A percentile compares a stretch with the other conserved stretches of the same genome.
These are phyloP conservation scores for Xyliphius kryptos DNA, from an alignment of 2,113 vertebrate genomes.

Conservation along the genomic window DNA sequence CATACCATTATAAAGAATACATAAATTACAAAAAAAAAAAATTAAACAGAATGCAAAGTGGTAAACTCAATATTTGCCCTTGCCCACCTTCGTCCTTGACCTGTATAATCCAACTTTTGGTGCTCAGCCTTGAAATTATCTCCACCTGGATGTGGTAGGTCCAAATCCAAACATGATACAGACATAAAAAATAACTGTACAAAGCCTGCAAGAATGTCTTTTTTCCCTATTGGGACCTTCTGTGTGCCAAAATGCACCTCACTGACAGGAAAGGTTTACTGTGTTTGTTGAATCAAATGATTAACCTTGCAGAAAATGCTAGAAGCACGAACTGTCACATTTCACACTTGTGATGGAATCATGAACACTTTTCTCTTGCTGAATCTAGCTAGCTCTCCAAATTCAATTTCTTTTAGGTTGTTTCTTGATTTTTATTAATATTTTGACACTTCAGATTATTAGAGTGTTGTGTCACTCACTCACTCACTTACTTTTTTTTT, in stretches of 20 bases:
- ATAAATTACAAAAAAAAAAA: background rate
- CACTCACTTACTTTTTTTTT: background rate
- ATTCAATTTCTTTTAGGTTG: conserved; percentile 9
- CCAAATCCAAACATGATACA: conserved; percentile 45
- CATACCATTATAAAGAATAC: no score
- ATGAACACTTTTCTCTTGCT: conserved; percentile 13
- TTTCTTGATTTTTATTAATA: background rate
- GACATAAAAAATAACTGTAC: conserved; percentile 45
- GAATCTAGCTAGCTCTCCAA: conserved; percentile 19
- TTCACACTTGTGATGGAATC: conserved; percentile 45
- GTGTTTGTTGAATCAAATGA: conserved; percentile 40
- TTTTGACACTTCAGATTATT: background rate
- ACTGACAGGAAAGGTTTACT: conserved; percentile 43
- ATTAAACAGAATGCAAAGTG: conserved; percentile 39
- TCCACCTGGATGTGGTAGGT: conserved; percentile 49
- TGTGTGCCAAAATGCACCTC: conserved; percentile 36
- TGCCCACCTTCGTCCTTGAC: conserved; percentile 43
- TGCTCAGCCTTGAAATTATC: conserved; percentile 43
- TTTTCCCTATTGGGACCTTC: conserved; percentile 21
- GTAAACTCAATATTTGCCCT: conserved; percentile 28
- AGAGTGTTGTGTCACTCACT: background rate
- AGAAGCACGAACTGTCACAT: conserved; percentile 41
- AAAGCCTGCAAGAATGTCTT: conserved; percentile 40
- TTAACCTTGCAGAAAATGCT: conserved; percentile 38
- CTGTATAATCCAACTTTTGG: conserved; percentile 36